Conservation (phyloP, 2,797 vertebrate species). For the Poecilia wingei region DNA sequence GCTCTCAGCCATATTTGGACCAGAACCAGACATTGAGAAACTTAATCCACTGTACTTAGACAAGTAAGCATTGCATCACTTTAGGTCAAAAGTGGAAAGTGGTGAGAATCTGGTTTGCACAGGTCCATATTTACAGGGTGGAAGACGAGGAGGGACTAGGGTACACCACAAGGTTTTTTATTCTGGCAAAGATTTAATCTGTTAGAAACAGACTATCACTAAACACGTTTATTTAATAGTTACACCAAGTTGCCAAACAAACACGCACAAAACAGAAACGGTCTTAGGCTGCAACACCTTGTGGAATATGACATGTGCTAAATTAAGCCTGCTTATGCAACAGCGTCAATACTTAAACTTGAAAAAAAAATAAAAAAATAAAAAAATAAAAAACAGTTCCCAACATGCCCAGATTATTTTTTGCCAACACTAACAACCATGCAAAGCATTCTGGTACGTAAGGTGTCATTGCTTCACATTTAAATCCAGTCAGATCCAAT, state of each 20-base stretch:
- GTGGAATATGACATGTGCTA: background rate
- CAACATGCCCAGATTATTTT: slow-evolving; percentile 19
- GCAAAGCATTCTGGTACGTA: slow-evolving; percentile 27
- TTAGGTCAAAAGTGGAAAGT: slow-evolving; percentile 55
- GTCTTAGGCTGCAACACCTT: background rate
- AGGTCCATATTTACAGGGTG: slow-evolving; percentile 54
- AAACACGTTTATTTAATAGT: slow-evolving; percentile 41
- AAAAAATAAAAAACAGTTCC: slow-evolving; percentile 3
- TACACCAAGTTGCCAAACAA: background rate
- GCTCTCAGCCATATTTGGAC: slow-evolving; percentile 67
- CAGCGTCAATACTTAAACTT: slow-evolving; percentile 11
- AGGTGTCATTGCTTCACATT: slow-evolving; percentile 37
- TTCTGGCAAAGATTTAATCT: slow-evolving; percentile 42
- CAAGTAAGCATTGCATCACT: slow-evolving; percentile 65
- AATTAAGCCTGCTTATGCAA: slow-evolving; percentile 20
- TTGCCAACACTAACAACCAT: slow-evolving; percentile 27
- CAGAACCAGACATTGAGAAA: slow-evolving; percentile 64
- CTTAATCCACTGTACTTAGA: slow-evolving; percentile 52
- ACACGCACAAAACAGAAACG: background rate
- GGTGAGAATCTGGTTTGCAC: slow-evolving; percentile 49
- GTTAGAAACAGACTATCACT: slow-evolving; percentile 38
- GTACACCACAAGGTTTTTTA: slow-evolving; percentile 40
- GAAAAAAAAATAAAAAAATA: background rate
- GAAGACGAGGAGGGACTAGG: slow-evolving; percentile 36
- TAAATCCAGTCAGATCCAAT: slow-evolving; percentile 41